These are phyloP conservation scores for Hydrocynus forskahlii DNA, from an alignment of 2,797 vertebrate species.

Conservation along the genomic window DNA sequence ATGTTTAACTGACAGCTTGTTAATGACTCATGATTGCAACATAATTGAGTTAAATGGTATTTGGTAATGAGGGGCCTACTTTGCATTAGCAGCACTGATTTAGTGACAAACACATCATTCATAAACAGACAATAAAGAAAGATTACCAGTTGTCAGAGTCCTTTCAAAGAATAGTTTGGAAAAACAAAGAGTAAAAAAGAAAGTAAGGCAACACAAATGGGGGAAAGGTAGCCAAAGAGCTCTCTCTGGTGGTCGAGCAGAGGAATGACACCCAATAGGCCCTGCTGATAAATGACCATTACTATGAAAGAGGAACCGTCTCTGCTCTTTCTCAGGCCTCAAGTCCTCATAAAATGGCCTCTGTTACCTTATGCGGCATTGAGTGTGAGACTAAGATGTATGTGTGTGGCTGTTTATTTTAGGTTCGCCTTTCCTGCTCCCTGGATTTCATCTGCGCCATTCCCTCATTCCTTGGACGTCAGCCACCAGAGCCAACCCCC, in stretches of 20 bases:
- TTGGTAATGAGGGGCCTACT: too few relatives aligned
- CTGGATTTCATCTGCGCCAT: slow-evolving; percentile 67
- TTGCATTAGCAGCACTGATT: too few relatives aligned
- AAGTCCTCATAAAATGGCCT: slow-evolving; percentile 64
- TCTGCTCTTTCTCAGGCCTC: background rate
- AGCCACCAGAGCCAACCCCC: slow-evolving; percentile 58
- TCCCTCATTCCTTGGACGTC: slow-evolving; percentile 68
- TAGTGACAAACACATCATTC: too few relatives aligned
- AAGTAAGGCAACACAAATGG: too few relatives aligned
- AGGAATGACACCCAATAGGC: background rate
- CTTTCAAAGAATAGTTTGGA: too few relatives aligned
- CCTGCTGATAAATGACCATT: background rate
- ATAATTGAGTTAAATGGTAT: too few relatives aligned
- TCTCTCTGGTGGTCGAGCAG: slow-evolving; percentile 38
- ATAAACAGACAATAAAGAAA: too few relatives aligned
- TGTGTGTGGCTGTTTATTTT: slow-evolving; percentile 72
- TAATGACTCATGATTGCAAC: too few relatives aligned
- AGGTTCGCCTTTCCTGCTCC: slow-evolving; percentile 71
- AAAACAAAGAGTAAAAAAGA: too few relatives aligned
- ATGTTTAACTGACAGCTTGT: too few relatives aligned
- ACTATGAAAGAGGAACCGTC: slow-evolving; percentile 5
- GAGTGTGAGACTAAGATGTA: slow-evolving; percentile 49
- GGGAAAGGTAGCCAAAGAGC: background rate
- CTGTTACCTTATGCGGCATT: slow-evolving; percentile 69
- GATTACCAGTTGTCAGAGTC: too few relatives aligned